phyloP scores from a whole-genome alignment of 2,888 invertebrate species.

The Pheosia gnoma region DNA sequence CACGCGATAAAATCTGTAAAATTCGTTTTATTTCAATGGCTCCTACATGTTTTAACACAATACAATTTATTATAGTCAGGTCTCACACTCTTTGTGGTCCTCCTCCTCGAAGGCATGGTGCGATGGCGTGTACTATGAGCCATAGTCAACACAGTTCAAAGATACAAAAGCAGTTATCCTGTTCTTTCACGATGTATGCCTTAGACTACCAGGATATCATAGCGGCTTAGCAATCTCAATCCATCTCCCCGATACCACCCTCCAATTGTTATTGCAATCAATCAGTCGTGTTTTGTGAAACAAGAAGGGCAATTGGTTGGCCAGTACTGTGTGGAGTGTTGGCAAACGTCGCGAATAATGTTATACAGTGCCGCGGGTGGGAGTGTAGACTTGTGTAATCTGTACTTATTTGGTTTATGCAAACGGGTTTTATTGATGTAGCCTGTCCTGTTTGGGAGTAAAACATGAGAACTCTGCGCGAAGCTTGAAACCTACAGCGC shows the following conservation, averaged over 20 bases:
- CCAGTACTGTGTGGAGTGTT: constrained; percentile 26
- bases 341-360: constrained; percentile 28
- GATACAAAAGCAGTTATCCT: too few relatives aligned
- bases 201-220: neutral
- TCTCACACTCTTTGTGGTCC: too few relatives aligned
- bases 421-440: neutral
- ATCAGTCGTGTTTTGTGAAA: constrained; percentile 23
- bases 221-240: neutral
- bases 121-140: too few relatives aligned
- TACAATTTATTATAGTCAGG: too few relatives aligned
- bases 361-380: constrained; percentile 29
- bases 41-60: too few relatives aligned
- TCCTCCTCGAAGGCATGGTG: too few relatives aligned
- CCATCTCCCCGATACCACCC: neutral
- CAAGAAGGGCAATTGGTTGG: constrained; percentile 29
- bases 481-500: neutral
- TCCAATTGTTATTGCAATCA: constrained; percentile 18
- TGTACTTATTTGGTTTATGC: neutral
- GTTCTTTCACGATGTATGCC: too few relatives aligned
- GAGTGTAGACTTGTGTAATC: neutral
- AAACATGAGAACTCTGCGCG: neutral
- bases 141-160: too few relatives aligned
- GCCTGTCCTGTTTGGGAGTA: neutral
- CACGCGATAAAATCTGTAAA: too few relatives aligned
- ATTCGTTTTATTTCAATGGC: too few relatives aligned